Evolutionary conservation across 1,140 invertebrate genomes (phyloP).

Genomic region (Hydropsyche tenuis): DNA sequence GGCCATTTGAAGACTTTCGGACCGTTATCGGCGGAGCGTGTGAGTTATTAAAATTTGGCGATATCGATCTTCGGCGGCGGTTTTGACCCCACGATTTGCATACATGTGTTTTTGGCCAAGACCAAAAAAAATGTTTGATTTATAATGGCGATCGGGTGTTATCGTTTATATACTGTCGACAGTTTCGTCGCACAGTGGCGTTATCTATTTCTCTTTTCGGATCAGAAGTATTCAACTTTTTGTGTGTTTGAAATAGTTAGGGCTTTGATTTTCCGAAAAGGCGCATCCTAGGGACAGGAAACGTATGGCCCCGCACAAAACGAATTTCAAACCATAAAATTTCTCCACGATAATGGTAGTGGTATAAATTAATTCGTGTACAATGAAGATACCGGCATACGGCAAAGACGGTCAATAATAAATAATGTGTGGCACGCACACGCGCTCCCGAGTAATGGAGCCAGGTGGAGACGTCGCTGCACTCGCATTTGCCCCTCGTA

Average conservation of each 20-base stretch:
- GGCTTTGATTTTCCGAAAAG: too few relatives aligned
- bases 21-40: not conserved
- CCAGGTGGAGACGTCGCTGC: constrained; percentile 43
- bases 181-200: too few relatives aligned
- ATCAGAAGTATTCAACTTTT: too few relatives aligned
- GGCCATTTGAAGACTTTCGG: not conserved
- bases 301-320: too few relatives aligned
- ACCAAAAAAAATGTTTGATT: too few relatives aligned
- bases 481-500: constrained; percentile 24
- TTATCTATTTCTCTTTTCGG: too few relatives aligned
- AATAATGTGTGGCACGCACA: constrained; percentile 47
- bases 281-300: too few relatives aligned
- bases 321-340: too few relatives aligned
- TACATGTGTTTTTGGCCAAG: not conserved
- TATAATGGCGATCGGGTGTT: too few relatives aligned
- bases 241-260: too few relatives aligned
- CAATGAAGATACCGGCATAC: constrained; percentile 44
- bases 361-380: constrained; percentile 47
- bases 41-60: constrained; percentile 10
- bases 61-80: constrained; percentile 3
- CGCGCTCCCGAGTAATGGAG: constrained; percentile 34
- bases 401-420: constrained; percentile 47
- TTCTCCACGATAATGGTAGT: not conserved
- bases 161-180: too few relatives aligned
- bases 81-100: constrained; percentile 18